Conservation (phyloP, 2,888 invertebrate genomes). For the Philereme vetulata region DNA sequence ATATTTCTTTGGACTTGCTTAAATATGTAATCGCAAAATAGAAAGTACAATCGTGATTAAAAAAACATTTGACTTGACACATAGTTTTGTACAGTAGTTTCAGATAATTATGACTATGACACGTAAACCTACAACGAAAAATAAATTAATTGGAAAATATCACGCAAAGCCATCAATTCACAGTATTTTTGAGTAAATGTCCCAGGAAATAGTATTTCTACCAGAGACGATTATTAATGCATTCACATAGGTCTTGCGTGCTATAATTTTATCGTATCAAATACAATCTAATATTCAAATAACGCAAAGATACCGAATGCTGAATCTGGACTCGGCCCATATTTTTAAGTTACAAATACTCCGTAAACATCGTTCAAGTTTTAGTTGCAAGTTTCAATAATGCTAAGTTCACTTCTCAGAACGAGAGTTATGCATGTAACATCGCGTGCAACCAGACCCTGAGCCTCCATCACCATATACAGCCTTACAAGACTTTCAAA, state of each 20-base stretch:
- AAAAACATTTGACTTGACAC: constrained; percentile 14
- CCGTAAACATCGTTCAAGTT: too few species aligned
- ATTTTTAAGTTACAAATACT: too few species aligned
- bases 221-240: too few species aligned
- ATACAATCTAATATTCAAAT: too few species aligned
- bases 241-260: too few species aligned
- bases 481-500: constrained; percentile 32
- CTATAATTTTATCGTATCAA: too few species aligned
- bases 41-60: constrained; percentile 29
- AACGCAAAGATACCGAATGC: too few species aligned
- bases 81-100: constrained; percentile 12
- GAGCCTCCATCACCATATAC: constrained; percentile 45
- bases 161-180: constrained; percentile 24
- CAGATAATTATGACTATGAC: constrained; percentile 24
- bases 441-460: constrained; percentile 45
- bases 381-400: constrained; percentile 1
- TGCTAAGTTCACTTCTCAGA: constrained; percentile 3
- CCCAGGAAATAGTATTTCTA: too few species aligned
- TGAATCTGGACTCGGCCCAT: too few species aligned
- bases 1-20: constrained; percentile 27
- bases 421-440: constrained; percentile 9
- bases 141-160: constrained; percentile 10
- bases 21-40: constrained; percentile 25
- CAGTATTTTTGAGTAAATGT: neutral
- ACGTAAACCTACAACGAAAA: constrained; percentile 30